Evolutionary conservation across 2,888 invertebrate genomes (phyloP), one percentile per base, ranked within the genome.

Genomic region (Amblyjoppa proteus): DNA sequence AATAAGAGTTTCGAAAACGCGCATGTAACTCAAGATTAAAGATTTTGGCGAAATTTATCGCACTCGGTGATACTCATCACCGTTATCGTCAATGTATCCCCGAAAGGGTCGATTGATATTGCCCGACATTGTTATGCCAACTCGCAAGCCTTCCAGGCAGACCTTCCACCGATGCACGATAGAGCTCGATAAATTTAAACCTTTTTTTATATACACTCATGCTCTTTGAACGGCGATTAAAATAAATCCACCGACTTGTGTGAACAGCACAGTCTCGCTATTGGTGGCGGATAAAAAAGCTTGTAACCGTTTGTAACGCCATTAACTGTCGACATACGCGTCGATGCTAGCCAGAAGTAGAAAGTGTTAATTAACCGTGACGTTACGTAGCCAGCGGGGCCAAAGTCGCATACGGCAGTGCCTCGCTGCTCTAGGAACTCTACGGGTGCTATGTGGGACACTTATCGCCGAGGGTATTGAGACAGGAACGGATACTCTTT

Each of bases 351-450:
- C 71, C 31, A 76, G 76, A 84, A 75, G 82, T 84, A 84, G 82
- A 84, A 87, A 87, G 84, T 84, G 82, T 87, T 87, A 87, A 87
- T 87, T 84, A 85, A 87, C 80, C 77, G 76, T 83, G 81, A 87
- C 76, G 75, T 83, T 85, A 83, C 83, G 74, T 82, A 71, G 53
- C 41, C 70, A 53, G 41, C 58, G 28, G 38, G 58, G 70, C 73
- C 51, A 66, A 79, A 79, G 79, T 75, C 79, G 53, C 61, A 70
- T 16, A 75, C 68, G 20, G 64, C 16, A 78, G 51, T 83, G 58
- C 49, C 66, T 66, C 53, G 81, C 70, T 31, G 61, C 28, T 51
- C 64, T 79, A 58, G 58, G 53, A 81, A 78, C 68, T 51, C 64
- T 61, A 45, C 75, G 73, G 66, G 71, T 75, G 58, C 73, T 70